phyloP scores from a whole-genome alignment of 1,140 invertebrate species.

The Dendroctonus valens region DNA sequence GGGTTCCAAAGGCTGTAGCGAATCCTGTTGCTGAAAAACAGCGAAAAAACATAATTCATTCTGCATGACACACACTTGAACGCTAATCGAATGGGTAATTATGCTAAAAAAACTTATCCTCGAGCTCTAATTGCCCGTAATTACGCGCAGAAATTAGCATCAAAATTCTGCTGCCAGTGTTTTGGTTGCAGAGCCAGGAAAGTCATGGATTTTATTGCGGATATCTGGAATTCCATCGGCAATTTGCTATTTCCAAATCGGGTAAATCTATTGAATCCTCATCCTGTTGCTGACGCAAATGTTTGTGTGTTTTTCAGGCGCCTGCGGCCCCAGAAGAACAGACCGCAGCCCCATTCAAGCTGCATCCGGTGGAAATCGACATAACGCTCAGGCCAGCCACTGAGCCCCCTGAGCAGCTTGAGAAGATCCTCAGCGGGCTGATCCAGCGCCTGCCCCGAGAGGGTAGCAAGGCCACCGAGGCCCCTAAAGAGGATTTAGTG shows the following conservation, averaged over 20 bases:
- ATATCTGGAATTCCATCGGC: slow-evolving; percentile 4
- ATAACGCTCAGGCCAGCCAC: neutral
- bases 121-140: neutral
- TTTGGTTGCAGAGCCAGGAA: neutral
- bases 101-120: neutral
- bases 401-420: neutral
- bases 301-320: neutral
- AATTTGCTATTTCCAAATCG: neutral
- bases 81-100: neutral
- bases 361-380: slow-evolving; percentile 8
- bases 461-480: neutral
- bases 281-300: neutral
- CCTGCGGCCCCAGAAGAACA: neutral
- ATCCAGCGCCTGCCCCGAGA: neutral
- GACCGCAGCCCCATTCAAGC: slow-evolving; percentile 12
- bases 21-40: slow-evolving; percentile 32
- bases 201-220: slow-evolving; percentile 3
- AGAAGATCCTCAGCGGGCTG: neutral
- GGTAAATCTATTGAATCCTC: neutral
- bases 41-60: neutral
- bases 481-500: neutral
- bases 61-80: neutral
- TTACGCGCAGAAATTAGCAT: neutral
- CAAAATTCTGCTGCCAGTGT: neutral
- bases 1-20: slow-evolving; percentile 28